Conservation (phyloP, 2,888 invertebrate species). For the Andrena praecox region DNA sequence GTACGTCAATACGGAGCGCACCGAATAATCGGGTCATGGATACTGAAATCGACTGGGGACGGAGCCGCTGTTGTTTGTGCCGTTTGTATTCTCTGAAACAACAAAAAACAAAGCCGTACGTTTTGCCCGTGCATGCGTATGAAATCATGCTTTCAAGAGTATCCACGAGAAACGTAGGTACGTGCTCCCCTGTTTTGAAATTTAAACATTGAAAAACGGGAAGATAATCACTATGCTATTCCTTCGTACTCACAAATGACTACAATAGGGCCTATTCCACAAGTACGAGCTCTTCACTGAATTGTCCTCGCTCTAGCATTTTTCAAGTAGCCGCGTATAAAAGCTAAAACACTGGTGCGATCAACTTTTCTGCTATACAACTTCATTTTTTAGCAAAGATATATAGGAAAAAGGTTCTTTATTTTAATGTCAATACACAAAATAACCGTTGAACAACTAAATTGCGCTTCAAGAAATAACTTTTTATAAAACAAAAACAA, state of each 20-base stretch:
- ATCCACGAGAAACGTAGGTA: neutral
- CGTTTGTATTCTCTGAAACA: constrained; percentile 17
- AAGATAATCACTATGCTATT: constrained; percentile 7
- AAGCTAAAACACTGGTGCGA: neutral
- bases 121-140: constrained; percentile 10
- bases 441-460: no score
- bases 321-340: neutral
- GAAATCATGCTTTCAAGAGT: constrained; percentile 5
- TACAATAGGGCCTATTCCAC: constrained; percentile 6
- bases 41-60: constrained; percentile 48
- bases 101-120: constrained; percentile 15
- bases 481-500: no score
- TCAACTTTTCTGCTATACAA: neutral
- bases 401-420: no score
- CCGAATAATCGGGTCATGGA: constrained; percentile 54
- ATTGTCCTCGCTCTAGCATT: neutral
- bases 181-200: neutral
- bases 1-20: constrained; percentile 17
- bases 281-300: constrained; percentile 6
- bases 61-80: constrained; percentile 31
- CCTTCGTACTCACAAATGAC: neutral
- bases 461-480: no score
- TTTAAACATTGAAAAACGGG: neutral
- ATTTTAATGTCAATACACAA: no score
- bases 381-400: neutral